These are phyloP conservation scores for Paramormyrops kingsleyae DNA, from an alignment of 2,113 vertebrate genomes.

Conservation along the genomic window DNA sequence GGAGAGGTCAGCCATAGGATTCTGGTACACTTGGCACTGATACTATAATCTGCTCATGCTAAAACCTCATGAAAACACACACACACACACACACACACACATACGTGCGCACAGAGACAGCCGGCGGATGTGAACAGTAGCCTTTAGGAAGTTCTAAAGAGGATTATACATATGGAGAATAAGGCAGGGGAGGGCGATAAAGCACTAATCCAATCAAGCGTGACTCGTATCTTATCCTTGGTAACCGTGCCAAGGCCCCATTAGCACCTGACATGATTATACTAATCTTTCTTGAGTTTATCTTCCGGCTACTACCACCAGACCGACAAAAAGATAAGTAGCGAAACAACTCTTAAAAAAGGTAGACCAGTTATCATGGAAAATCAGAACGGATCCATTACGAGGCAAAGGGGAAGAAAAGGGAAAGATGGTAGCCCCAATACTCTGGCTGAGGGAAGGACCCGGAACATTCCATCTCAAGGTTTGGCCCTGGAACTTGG, in stretches of 20 bases:
- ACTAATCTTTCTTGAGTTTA: slow-evolving; percentile 32
- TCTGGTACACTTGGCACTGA: background rate
- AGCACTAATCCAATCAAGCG: slow-evolving; percentile 66
- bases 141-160: slow-evolving; percentile 18
- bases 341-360: background rate
- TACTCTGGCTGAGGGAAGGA: background rate
- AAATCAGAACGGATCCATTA: background rate
- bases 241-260: slow-evolving; percentile 40
- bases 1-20: background rate
- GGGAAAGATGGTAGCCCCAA: background rate
- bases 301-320: slow-evolving; percentile 32
- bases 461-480: background rate
- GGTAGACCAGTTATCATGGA: background rate
- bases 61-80: background rate
- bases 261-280: slow-evolving; percentile 28
- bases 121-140: background rate
- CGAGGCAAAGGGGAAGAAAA: background rate
- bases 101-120: background rate
- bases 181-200: slow-evolving; percentile 42
- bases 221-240: slow-evolving; percentile 57
- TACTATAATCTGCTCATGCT: background rate
- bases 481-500: background rate
- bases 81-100: background rate
- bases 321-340: slow-evolving; percentile 50
- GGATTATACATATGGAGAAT: slow-evolving; percentile 28